Percentiles rank a stretch among this genome's conserved stretches.
These are phyloP conservation scores for Aselliscus stoliczkanus DNA, from an alignment of 2,797 vertebrate genomes.

Conservation along the genomic window DNA sequence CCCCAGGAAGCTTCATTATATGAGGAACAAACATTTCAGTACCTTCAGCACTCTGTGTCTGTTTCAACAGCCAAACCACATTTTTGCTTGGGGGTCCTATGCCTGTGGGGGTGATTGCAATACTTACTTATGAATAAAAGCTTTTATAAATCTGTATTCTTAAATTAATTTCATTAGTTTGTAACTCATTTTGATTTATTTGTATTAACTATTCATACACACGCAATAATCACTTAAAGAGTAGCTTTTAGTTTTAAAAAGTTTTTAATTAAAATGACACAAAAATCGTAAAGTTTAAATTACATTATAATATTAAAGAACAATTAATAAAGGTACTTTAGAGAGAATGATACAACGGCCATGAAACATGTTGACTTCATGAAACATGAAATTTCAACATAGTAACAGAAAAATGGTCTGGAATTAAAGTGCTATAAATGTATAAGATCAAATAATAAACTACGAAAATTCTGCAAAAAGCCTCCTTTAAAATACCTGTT, in stretches of 20 bases:
- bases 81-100: neutral
- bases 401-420: neutral
- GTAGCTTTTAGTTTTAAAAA: neutral
- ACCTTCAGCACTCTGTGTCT: neutral
- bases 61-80: neutral
- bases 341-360: neutral
- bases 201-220: neutral
- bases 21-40: neutral
- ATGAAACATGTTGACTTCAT: neutral
- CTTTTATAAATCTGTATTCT: neutral
- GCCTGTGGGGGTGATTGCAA: neutral
- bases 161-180: neutral
- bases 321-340: neutral
- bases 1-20: neutral
- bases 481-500: neutral
- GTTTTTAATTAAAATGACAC: neutral
- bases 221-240: neutral
- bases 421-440: neutral
- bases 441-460: neutral
- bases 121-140: neutral
- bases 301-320: neutral
- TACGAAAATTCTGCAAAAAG: neutral
- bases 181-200: neutral
- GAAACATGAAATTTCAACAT: neutral
- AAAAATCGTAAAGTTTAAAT: neutral